Conservation (phyloP, 2,797 vertebrate species). For the Diplodus sargus region DNA sequence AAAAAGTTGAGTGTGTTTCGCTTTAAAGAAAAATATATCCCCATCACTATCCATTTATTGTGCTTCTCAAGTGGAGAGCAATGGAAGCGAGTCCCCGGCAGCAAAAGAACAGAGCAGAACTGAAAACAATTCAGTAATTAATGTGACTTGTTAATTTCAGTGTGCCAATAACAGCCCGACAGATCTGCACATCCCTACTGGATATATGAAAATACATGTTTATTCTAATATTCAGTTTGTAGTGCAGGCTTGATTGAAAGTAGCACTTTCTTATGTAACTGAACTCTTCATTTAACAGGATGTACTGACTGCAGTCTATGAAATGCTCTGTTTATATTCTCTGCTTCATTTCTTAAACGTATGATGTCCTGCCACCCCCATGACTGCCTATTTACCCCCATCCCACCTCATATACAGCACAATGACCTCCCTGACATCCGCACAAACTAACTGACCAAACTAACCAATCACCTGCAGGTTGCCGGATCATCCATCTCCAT, state of each 20-base stretch:
- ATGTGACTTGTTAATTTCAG: not conserved
- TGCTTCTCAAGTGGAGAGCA: not conserved
- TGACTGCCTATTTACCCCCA: constrained; percentile 55
- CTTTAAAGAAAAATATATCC: not conserved
- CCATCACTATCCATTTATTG: not conserved
- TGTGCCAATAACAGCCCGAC: not conserved
- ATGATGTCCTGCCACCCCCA: constrained; percentile 35
- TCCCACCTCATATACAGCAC: constrained; percentile 64
- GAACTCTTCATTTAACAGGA: constrained; percentile 64
- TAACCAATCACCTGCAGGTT: constrained; percentile 60
- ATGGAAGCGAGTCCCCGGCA: not conserved
- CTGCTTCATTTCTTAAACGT: constrained; percentile 38
- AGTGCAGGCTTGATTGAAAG: constrained; percentile 54
- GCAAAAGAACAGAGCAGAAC: not conserved
- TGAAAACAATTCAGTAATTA: not conserved
- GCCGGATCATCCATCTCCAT: constrained; percentile 67
- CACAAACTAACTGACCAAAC: constrained; percentile 49
- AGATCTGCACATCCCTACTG: not conserved
- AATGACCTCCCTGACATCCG: constrained; percentile 63
- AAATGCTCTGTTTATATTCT: constrained; percentile 35
- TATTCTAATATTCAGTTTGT: not conserved
- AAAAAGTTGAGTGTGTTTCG: too few species aligned
- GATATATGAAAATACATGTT: not conserved
- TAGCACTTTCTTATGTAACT: constrained; percentile 24
- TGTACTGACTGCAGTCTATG: constrained; percentile 26